A percentile compares a stretch with the other conserved stretches of the same genome.
Conservation (phyloP, 2,797 vertebrate species). For the Crocodylus rhombifer region DNA sequence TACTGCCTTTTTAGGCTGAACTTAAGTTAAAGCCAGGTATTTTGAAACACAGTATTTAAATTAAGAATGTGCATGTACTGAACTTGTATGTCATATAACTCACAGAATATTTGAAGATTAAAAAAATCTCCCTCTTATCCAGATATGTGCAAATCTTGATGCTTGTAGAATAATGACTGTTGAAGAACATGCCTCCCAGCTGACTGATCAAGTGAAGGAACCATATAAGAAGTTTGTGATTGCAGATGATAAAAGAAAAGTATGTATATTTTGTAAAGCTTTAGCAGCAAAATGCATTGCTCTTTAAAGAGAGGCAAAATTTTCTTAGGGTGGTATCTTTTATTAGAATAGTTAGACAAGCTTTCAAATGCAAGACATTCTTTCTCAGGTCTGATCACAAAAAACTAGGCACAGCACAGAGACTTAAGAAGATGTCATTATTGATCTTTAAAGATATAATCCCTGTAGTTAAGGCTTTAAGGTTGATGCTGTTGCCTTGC, state of each 20-base stretch:
- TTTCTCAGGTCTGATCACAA: too few relatives aligned
- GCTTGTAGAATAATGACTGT: constrained; percentile 91
- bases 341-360: too few relatives aligned
- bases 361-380: too few relatives aligned
- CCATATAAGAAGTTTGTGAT: constrained; percentile 85
- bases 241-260: constrained; percentile 87
- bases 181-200: constrained; percentile 64
- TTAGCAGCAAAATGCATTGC: background rate
- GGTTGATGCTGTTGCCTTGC: background rate
- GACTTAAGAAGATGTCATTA: too few relatives aligned
- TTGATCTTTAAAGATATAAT: background rate
- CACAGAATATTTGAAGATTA: background rate
- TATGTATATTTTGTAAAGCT: constrained; percentile 80
- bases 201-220: constrained; percentile 84
- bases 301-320: background rate
- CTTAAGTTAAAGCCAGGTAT: background rate
- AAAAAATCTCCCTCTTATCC: constrained; percentile 52
- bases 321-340: too few relatives aligned
- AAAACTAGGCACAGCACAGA: too few relatives aligned
- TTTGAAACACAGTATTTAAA: background rate
- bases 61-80: background rate
- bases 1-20: background rate
- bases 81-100: constrained; percentile 9
- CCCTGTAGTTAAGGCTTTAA: background rate
- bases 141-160: constrained; percentile 98